Evolutionary conservation across 2,113 vertebrate genomes (phyloP).

Genomic region (Meriones unguiculatus): DNA sequence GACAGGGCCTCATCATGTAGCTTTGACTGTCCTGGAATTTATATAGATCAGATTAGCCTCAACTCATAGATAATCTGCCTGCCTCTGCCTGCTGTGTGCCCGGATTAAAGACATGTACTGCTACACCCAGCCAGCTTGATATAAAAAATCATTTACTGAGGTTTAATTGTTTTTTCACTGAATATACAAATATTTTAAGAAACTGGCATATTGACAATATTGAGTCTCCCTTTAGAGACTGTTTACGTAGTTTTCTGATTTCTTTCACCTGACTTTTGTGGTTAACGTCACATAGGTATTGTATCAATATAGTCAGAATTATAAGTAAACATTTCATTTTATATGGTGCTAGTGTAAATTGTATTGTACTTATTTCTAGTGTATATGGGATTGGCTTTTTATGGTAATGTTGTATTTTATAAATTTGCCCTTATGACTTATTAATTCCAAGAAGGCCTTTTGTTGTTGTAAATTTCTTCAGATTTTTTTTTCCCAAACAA

Average conservation of each 20-base stretch:
- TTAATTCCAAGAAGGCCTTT: background rate
- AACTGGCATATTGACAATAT: background rate
- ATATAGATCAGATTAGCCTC: background rate
- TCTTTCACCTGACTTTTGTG: background rate
- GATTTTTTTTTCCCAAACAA: background rate
- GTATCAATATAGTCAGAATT: background rate
- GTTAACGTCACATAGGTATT: background rate
- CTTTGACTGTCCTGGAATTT: background rate
- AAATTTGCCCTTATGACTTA: background rate
- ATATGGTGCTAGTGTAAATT: background rate
- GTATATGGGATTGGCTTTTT: background rate
- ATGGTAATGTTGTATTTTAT: background rate
- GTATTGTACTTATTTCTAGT: background rate
- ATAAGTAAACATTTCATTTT: background rate
- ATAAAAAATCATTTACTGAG: background rate
- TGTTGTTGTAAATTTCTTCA: background rate
- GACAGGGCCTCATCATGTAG: background rate
- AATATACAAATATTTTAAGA: background rate
- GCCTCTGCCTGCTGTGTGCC: background rate
- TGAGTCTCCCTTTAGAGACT: background rate
- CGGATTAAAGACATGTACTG: background rate
- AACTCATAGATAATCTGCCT: background rate
- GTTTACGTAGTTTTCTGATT: background rate
- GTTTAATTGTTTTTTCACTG: background rate
- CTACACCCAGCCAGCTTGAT: background rate